Base-by-base conservation (phyloP, 1,140 invertebrate species). In the Drosophila burlai region DNA sequence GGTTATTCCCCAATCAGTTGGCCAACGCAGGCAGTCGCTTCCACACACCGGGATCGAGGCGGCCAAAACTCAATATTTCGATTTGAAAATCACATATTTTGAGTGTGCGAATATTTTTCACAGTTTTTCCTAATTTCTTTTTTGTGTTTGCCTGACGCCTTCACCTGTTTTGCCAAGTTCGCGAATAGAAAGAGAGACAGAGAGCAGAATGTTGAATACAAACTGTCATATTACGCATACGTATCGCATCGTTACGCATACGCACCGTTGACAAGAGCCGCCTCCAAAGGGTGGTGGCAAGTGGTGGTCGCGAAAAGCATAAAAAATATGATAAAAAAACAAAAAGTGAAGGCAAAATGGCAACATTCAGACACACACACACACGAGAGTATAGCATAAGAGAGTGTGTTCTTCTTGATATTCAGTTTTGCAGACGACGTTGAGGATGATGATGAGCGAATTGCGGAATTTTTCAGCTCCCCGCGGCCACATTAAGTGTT, bases 401-500 rank as follows among this genome's bases (percentile, higher is more conserved):
- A 68, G 64, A 66, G 58, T 76, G 58, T 76, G 66, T 40, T 55
- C 31, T 15, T 21, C 49, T 18, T n/a, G 71, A 76, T 77, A 87
- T 87, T 87, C 83, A 71, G 75, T 84, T 81, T 75, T 55, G 52
- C 52, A 55, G 52, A 55, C 52, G 31, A 52, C 50, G n/a, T 45
- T 36, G 69, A 81, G 68, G 77, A 83, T 87, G 86, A 85, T 85
- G 82, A 87, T 87, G 84, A 87, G 84, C 84, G 76, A 87, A 90
- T 90, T 89, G 85, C 77, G 72, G 83, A 84, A 81, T 87, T 87
- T 89, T 74, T 80, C 77, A 87, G 80, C 75, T 84, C 85, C 81
- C 85, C 76, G 80, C 80, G 83, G 84, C 85, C 87, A 73, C 85
- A 87, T 87, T 87, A 89, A 89, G 84, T 87, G 84, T 81, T 87